Evolutionary conservation across 2,113 vertebrate species (phyloP).

Genomic region (Sminthopsis crassicaudata): DNA sequence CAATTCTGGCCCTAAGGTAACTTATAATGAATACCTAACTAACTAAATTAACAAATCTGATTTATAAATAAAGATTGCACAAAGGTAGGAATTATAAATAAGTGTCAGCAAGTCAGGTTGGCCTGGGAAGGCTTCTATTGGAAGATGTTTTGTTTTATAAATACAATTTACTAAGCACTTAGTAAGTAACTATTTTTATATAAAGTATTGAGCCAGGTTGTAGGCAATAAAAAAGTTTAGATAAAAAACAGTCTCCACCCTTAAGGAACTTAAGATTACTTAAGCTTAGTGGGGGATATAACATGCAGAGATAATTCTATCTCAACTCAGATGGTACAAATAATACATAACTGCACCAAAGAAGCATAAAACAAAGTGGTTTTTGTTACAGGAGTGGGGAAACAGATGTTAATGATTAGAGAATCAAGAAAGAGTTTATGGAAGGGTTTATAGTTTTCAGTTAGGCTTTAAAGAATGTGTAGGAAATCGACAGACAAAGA

Average conservation of each 20-base stretch:
- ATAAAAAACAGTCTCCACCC: neutral
- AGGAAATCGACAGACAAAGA: neutral
- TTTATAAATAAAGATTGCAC: neutral
- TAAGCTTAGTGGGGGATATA: neutral
- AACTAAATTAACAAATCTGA: neutral
- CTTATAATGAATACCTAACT: neutral
- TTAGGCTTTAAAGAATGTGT: neutral
- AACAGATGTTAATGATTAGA: neutral
- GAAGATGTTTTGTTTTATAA: neutral
- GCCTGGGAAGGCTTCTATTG: neutral
- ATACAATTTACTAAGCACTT: neutral
- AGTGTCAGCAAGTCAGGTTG: neutral
- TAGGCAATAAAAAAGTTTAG: neutral
- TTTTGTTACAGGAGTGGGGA: neutral
- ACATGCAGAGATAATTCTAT: neutral
- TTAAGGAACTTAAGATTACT: neutral
- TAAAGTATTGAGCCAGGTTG: neutral
- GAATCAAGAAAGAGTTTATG: neutral
- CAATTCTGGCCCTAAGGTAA: neutral
- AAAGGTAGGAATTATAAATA: neutral
- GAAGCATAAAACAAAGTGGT: neutral
- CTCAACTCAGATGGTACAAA: neutral
- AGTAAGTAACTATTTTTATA: neutral
- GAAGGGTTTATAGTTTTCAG: neutral
- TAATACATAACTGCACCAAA: neutral